Base-by-base conservation (phyloP, 2,113 vertebrate species). In the Thalassoma bifasciatum region DNA sequence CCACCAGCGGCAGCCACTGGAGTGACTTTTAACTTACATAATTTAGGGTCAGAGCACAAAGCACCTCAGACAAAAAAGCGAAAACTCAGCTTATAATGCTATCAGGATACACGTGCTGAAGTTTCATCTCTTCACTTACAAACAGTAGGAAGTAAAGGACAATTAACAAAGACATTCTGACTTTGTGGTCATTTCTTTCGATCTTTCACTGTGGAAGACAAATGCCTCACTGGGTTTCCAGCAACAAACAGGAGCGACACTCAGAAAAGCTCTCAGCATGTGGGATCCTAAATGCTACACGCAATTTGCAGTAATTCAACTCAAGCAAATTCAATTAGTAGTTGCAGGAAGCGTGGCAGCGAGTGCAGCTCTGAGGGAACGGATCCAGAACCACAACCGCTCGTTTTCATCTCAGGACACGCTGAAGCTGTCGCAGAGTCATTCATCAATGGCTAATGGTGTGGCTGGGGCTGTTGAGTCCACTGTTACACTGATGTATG, bases 361-460 rank as follows among this genome's bases (percentile, higher is more conserved):
- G 7, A 21, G 16, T 21, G 51, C 23, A 16, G 6, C 21, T 16
- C 24, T 47, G 24, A 30, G 49, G 50, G 50, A 49, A 53, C 0
- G 0, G 40, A 68, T 83, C 72, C 79, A 49, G 79, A 83, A 77
- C 57, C 72, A 51, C 13, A 36, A 69, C 60, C 46, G 38, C 71
- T 58, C 10, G 4, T 60, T 19, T 77, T 44, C 49, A 72, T 76
- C 57, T 69, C 3, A 3, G 42, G 60, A 67, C 23, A 67, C 23
- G 23, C 63, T 49, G 46, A 5, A 13, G 42, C 13, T 13, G 42
- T 21, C 9, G 16, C 30, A 0, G 17, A 84, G 60, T 73, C 82
- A 88, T 91, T 90, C 50, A 90, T 91, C 87, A 90, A 2, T 5
- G 0, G 71, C 51, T 91, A 90, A 88, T 78, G 70, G 75, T 72